Evolutionary conservation across 2,113 vertebrate genomes (phyloP).

Genomic region (Mustelus asterias): DNA sequence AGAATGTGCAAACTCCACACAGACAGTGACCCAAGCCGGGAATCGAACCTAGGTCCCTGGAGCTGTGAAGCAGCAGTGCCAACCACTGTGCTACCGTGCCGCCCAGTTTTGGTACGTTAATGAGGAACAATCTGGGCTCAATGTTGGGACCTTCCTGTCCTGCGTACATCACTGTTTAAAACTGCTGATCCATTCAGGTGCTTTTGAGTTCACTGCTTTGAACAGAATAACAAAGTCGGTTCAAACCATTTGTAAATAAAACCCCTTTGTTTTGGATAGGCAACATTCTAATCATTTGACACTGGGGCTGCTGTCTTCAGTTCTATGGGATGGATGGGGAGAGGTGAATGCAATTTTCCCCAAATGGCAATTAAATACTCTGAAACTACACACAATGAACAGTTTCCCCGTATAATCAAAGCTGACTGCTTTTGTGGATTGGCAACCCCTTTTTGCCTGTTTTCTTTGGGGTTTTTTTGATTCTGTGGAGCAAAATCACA

Average conservation of each 20-base stretch:
- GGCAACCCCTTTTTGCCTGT: background rate
- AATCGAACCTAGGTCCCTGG: too few species aligned
- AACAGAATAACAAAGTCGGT: background rate
- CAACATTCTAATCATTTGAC: background rate
- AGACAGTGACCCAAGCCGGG: too few species aligned
- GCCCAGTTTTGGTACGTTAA: background rate
- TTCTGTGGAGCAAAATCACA: background rate
- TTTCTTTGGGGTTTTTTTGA: background rate
- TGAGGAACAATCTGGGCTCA: background rate
- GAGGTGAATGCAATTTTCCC: background rate
- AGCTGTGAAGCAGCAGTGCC: too few species aligned
- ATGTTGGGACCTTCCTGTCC: background rate
- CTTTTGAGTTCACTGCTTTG: background rate
- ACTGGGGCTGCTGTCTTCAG: background rate
- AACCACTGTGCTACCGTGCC: too few species aligned
- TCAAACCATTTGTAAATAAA: background rate
- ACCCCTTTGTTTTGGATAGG: background rate
- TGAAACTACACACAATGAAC: background rate
- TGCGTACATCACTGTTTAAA: background rate
- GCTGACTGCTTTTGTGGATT: background rate
- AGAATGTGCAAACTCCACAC: too few species aligned
- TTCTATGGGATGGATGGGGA: background rate
- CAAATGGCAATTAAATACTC: background rate
- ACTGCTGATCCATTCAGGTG: background rate
- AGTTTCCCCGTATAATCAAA: background rate